These are phyloP conservation scores for Lepilemur ruficaudatus DNA, from an alignment of 2,797 vertebrate species.

Conservation along the genomic window DNA sequence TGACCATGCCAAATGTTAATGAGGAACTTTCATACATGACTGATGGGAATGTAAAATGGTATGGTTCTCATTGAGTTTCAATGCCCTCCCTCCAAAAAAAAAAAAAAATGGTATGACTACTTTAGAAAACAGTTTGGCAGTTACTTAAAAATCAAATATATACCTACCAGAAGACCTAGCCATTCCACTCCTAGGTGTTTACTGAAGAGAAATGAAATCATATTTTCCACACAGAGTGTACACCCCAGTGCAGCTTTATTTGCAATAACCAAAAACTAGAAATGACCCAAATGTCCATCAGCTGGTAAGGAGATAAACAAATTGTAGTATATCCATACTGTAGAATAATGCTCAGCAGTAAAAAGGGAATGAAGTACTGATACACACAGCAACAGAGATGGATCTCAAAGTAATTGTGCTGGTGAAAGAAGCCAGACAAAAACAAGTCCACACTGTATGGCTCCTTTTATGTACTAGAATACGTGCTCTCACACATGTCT, in stretches of 20 bases:
- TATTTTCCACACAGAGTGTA: neutral
- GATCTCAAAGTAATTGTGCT: neutral
- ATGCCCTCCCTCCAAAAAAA: neutral
- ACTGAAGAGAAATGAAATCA: neutral
- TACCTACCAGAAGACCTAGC: neutral
- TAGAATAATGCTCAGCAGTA: neutral
- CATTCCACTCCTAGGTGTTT: neutral
- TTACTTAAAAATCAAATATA: conserved; percentile 16
- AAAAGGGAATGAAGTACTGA: neutral
- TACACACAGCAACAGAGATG: too few relatives aligned
- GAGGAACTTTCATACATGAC: neutral
- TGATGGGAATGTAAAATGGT: neutral
- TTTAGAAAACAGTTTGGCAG: neutral
- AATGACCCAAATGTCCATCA: neutral
- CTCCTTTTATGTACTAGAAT: neutral
- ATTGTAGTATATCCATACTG: too few relatives aligned
- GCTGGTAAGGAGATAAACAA: neutral
- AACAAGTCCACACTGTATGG: neutral
- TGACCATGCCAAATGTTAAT: neutral
- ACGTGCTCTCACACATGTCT: neutral
- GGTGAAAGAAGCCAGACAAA: neutral
- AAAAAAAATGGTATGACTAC: neutral
- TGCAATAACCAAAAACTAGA: neutral
- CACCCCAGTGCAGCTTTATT: neutral
- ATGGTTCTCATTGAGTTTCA: neutral